These are phyloP conservation scores for Myripristis jacobus DNA, from an alignment of 2,797 vertebrate genomes.

Conservation along the genomic window DNA sequence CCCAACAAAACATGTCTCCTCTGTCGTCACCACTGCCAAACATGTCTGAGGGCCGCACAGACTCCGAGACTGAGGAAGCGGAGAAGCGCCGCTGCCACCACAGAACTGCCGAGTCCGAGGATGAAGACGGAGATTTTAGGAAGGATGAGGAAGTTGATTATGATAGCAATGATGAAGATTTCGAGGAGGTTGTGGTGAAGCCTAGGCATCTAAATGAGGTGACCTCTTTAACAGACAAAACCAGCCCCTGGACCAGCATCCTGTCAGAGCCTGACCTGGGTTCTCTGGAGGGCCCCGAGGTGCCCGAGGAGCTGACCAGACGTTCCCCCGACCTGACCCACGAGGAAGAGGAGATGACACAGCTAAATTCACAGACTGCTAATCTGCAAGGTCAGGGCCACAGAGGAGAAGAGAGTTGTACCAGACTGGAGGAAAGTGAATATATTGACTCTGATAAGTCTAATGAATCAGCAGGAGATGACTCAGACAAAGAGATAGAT, in stretches of 20 bases:
- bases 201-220: constrained; percentile 92
- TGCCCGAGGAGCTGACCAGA: constrained; percentile 19
- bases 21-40: constrained; percentile 34
- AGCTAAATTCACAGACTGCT: constrained; percentile 29
- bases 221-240: constrained; percentile 89
- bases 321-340: constrained; percentile 8
- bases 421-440: constrained; percentile 13
- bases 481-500: constrained; percentile 49
- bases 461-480: constrained; percentile 35
- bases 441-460: constrained; percentile 35
- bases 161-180: constrained; percentile 82
- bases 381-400: constrained; percentile 9
- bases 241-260: constrained; percentile 95
- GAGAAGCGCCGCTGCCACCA: background rate
- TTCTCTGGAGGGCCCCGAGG: constrained; percentile 67
- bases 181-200: constrained; percentile 90
- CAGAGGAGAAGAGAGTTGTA: background rate
- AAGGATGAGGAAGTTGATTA: constrained; percentile 35
- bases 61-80: constrained; percentile 54
- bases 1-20: constrained; percentile 35
- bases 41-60: constrained; percentile 28
- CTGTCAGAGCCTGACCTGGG: constrained; percentile 84
- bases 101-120: constrained; percentile 11
- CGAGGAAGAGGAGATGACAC: constrained; percentile 12
- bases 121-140: constrained; percentile 31